Base-by-base conservation (phyloP, 2,113 vertebrate genomes). In the Progne subis region DNA sequence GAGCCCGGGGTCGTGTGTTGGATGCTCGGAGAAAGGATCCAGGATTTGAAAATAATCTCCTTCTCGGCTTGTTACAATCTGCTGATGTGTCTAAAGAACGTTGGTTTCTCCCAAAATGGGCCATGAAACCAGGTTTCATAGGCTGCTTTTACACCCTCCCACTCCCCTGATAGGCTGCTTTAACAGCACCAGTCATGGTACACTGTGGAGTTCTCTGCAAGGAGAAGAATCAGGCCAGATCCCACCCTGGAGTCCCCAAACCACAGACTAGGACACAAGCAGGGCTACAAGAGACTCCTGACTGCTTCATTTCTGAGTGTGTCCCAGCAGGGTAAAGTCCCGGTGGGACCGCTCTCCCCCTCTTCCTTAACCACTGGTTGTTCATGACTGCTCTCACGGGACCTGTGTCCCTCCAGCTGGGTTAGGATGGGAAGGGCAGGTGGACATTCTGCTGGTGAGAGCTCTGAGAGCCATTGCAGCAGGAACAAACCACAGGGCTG, bases 181-280 rank as follows among this genome's bases (percentile, higher is more conserved):
- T 28, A 52, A 20, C 19, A 37, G 14, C 9, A 14, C 60, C 8
- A 5, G 23, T 14, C 28, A 23, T 0, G 0, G 32, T 26, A 6
- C 37, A 7, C 37, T 14, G 10, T 31, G 57, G 61, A 47, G 8
- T 16, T 71, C 43, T 70, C 78, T 82, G 26, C 16, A 9, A n/a
- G 32, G n/a, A 91, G 56, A 19, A 67, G 67, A 78, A 20, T 29
- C 4, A 8, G 55, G 11, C 18, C 41, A 77, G 31, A 18, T 37
- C 26, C 37, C 60, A 57, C 37, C 55, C 14, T 56, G 31, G 32
- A 56, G 11, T 13, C 55, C 15, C 32, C 15, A 74, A 5, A 19
- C 16, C 37, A 34, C 17, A 41, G 64, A 3, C 9, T 18, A 25
- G 65, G 60, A 41, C 28, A 53, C 19, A 39, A 16, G 3, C 26